Percentiles rank a stretch among this genome's conserved stretches.
Conservation (phyloP, 2,113 vertebrate species). For the Psettodes erumei region DNA sequence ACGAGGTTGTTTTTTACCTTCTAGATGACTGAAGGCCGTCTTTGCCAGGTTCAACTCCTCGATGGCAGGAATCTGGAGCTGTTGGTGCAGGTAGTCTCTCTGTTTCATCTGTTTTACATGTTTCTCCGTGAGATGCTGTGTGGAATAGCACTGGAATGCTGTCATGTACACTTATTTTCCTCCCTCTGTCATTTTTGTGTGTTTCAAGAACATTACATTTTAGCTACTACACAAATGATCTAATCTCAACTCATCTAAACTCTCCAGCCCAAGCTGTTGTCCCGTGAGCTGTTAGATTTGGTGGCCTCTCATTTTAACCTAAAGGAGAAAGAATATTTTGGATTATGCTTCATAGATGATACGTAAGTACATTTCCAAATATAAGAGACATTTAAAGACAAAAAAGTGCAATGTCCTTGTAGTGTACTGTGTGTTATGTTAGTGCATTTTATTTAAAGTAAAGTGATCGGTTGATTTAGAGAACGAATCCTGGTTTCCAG, state of each 20-base stretch:
- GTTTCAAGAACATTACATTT: background rate
- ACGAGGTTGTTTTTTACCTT: constrained; percentile 49
- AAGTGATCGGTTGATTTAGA: constrained; percentile 6
- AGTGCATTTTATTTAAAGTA: background rate
- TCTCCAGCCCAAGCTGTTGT: constrained; percentile 93
- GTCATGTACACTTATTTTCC: background rate
- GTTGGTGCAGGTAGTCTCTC: constrained; percentile 91
- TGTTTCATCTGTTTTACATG: background rate
- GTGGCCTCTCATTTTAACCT: constrained; percentile 98
- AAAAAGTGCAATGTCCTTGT: background rate
- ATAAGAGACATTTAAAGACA: background rate
- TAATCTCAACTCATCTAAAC: constrained; percentile 24
- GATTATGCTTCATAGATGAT: constrained; percentile 92
- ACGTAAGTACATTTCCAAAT: constrained; percentile 83
- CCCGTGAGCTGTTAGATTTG: constrained; percentile 93
- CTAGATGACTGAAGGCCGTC: constrained; percentile 97
- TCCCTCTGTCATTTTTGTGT: background rate
- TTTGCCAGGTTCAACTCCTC: constrained; percentile 93
- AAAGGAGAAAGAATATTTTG: constrained; percentile 99
- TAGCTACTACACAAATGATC: background rate
- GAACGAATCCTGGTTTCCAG: background rate
- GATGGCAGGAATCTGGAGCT: constrained; percentile 95
- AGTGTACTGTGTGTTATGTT: background rate
- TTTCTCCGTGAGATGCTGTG: background rate
- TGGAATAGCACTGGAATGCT: background rate